A percentile compares a stretch with the other conserved stretches of the same genome.
phyloP scores from a whole-genome alignment of 2,797 vertebrate species.

The Bothrops alternatus region DNA sequence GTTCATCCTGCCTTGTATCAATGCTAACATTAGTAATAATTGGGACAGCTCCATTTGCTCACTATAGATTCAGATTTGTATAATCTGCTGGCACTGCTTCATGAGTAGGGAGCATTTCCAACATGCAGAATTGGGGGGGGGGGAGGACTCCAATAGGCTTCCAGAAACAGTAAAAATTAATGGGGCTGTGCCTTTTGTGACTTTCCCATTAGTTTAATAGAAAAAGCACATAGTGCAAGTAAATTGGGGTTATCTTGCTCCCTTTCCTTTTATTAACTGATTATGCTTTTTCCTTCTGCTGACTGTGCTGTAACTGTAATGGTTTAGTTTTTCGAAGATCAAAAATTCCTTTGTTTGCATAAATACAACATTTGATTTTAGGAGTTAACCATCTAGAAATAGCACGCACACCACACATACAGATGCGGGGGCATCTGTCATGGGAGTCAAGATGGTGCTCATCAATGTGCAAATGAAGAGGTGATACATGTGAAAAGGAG shows the following conservation, averaged over 20 bases:
- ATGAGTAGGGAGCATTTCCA: constrained; percentile 29
- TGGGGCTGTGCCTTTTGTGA: constrained; percentile 23
- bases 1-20: constrained; percentile 17
- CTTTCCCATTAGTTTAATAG: constrained; percentile 34
- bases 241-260: constrained; percentile 13
- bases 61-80: constrained; percentile 27
- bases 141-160: constrained; percentile 45
- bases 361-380: background rate
- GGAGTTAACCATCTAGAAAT: background rate
- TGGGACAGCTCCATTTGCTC: constrained; percentile 30
- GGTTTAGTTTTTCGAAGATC: background rate
- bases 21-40: constrained; percentile 43
- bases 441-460: background rate
- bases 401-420: background rate
- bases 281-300: background rate
- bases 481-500: background rate
- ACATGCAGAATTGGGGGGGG: constrained; percentile 3
- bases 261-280: constrained; percentile 20
- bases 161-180: constrained; percentile 49
- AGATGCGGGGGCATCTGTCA: background rate
- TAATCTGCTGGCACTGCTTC: constrained; percentile 11
- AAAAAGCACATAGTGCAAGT: constrained; percentile 9
- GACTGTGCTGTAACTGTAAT: background rate
- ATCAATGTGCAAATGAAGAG: background rate
- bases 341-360: background rate